Base-by-base conservation (phyloP, 2,797 vertebrate species). In the Neosilurus mollespiculum region DNA sequence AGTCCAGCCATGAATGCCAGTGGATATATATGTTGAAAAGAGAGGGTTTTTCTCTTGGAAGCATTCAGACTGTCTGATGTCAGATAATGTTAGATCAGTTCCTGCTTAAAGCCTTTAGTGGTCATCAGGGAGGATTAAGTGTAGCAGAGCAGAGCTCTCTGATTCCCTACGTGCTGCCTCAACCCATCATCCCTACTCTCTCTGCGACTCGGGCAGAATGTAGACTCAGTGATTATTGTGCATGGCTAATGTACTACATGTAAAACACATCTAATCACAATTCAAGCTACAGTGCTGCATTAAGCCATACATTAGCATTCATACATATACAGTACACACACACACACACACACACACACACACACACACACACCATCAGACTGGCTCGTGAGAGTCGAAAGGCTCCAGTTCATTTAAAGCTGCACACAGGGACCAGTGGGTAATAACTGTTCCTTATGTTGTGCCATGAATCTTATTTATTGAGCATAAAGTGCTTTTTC, bases 31-130 rank as follows among this genome's bases (percentile, higher is more conserved):
- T 83, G 72, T 86, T 85, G 82, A 81, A 89, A 91, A 87, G 86
- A 86, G 83, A 90, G 83, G 90, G 85, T 87, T 91, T 88, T 89
- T 86, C 87, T 84, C 84, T 71, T 81, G 79, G 88, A 86, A 88
- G 86, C 83, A 84, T 88, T 88, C 84, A 62, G 84, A 90, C 89
- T 87, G 88, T 91, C 88, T 90, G 82, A 91, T 93, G 90, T 93
- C 90, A 91, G 80, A 90, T 73, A 81, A 87, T 90, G 89, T 91
- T 91, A 92, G 91, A 91, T 93, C 80, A 91, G 91, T 91, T 93
- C 87, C 91, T 87, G 85, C 85, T 89, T 88, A 76, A 75, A 87
- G 89, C 85, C 86, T 81, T 92, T 90, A 90, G 88, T 91, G 91
- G 91, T 91, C 91, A 90, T 89, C 81, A 30, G 91, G 91, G 86